Percentiles rank a stretch among this genome's conserved stretches.
Conservation (phyloP, 2,888 invertebrate genomes). For the Marronus borbonicus region DNA sequence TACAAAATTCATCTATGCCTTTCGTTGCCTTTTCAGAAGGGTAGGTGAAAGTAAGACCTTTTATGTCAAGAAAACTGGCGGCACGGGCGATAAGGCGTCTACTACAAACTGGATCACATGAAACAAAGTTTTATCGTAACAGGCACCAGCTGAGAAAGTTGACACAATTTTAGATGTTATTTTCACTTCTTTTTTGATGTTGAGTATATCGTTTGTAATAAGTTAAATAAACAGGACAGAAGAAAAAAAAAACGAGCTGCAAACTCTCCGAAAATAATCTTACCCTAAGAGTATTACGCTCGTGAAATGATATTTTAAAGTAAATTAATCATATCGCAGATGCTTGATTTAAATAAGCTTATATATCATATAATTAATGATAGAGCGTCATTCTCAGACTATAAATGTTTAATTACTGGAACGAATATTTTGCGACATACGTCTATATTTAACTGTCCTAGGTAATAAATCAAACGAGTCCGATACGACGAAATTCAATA, state of each 20-base stretch:
- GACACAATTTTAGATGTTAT: no score
- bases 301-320: neutral
- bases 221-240: neutral
- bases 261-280: neutral
- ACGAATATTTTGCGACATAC: conserved; percentile 6
- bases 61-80: no score
- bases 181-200: no score
- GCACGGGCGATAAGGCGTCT: no score
- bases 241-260: neutral
- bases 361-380: conserved; percentile 5
- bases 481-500: conserved; percentile 15
- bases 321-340: neutral
- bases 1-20: no score
- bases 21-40: no score
- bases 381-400: neutral
- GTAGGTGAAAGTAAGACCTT: no score
- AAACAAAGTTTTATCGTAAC: no score
- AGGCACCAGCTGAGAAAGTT: no score
- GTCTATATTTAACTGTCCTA: conserved; percentile 20
- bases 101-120: no score
- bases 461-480: conserved; percentile 36
- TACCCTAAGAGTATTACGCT: neutral
- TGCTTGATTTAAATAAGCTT: neutral
- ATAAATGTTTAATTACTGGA: conserved; percentile 1
- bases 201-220: no score